Base-by-base conservation (phyloP, 2,888 invertebrate species). In the Autographa gamma region DNA sequence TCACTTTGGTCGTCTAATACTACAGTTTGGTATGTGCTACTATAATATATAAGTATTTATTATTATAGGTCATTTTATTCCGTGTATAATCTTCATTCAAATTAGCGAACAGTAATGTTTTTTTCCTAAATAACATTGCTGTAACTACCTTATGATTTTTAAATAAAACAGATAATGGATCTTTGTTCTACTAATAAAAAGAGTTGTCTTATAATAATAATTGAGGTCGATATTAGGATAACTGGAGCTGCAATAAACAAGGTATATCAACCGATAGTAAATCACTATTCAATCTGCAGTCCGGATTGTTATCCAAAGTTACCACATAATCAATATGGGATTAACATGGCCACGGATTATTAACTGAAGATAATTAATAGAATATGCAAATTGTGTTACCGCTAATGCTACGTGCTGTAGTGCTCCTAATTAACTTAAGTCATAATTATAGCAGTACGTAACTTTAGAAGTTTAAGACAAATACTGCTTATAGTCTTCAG, bases 1-100 rank as follows among this genome's bases (percentile, higher is more conserved):
- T 78, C 61, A 18, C 18, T 66, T 69, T 54, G 43, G 16, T 16
- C 61, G 54, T 60, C 59, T 59, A 19, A 59, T n/a, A 61, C 18
- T n/a, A 25, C 43, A 14, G 43, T 1, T 16, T 58, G 18, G 18
- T 9, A 62, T 58, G 25, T 25, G 2, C 25, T 56, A 3, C 11
- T 43, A 4, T 43, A 25, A 25, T 25, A 3, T 25, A 25, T 25
- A 25, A 25, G 25, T 25, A 25, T 25, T 25, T 25, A 25, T 3
- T 2, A 25, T 2, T 25, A 25, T 25, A n/a, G n/a, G 25, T 2
- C 25, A 25, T 25, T 25, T 25, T 25, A 25, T 25, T 25, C 3
- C 25, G 25, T 25, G 25, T 25, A 25, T 25, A 25, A 25, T 25
- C 3, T 25, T 1, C 25, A 25, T 25, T 25, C 25, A 3, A 25